Base-by-base conservation (phyloP, 2,888 invertebrate genomes). In the Pharmacophagus antenor region DNA sequence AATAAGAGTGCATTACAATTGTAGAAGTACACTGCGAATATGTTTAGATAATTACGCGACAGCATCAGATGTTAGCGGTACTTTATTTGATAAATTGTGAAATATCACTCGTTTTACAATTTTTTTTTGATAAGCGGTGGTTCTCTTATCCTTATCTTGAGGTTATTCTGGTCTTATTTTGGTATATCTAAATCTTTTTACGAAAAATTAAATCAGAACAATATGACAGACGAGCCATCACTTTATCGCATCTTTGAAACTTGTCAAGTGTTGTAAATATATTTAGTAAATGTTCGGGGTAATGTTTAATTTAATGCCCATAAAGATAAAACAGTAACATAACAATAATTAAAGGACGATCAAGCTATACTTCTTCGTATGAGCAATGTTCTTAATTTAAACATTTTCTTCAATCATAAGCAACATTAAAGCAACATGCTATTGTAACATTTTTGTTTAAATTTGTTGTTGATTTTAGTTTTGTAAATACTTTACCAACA, bases 81-180 rank as follows among this genome's bases (percentile, higher is more conserved):
- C 60, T 55, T 17, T 42, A 17, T 31, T 31, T 21, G 87, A 87
- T 88, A 86, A 87, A 74, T 80, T 82, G 78, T 74, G 71, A 85
- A 80, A 77, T 84, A 79, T 79, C 82, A 80, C 78, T 72, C 72
- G 70, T 67, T 68, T 66, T 65, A 67, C 68, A 74, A 76, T 84
- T 84, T 84, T 15, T n/a, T 31, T 84, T 56, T 71, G 82, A 84
- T 85, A 84, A 73, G 74, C 67, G 62, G 70, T 72, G 68, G 66
- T 65, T 70, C 65, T 65, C 66, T 67, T 80, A 81, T 80, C 66
- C 67, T 83, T 80, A 83, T 80, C 82, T 80, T 68, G 62, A 71
- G 75, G 75, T 76, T 78, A 81, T 74, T 74, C 68, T 68, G 69
- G 68, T 76, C 72, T 77, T 74, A 71, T 79, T 50, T 75, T 66